Conservation (phyloP, 2,888 invertebrate species). For the Dyspetes luteomarginatus region DNA sequence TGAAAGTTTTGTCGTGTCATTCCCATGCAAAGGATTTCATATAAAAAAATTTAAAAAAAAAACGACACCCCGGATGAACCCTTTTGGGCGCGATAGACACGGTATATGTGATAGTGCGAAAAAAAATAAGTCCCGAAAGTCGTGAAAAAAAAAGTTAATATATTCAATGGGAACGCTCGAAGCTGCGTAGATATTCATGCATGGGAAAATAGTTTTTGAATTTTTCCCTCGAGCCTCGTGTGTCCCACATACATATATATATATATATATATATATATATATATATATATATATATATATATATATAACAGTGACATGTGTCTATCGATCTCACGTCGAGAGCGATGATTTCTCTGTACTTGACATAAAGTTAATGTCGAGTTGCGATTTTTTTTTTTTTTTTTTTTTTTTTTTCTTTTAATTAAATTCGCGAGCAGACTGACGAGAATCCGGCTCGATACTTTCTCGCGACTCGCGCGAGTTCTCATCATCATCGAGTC, state of each 20-base stretch:
- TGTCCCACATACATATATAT: slow-evolving; percentile 3
- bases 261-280: slow-evolving; percentile 8
- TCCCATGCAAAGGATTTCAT: not conserved
- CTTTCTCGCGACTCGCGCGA: slow-evolving; percentile 46
- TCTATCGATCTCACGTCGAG: slow-evolving; percentile 46
- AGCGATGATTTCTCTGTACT: slow-evolving; percentile 39
- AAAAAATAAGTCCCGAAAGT: slow-evolving; percentile 61
- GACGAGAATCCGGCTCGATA: slow-evolving; percentile 21
- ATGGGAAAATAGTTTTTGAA: slow-evolving; percentile 57
- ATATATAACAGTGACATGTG: too few species aligned
- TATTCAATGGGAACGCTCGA: slow-evolving; percentile 52
- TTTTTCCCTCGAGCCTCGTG: slow-evolving; percentile 57
- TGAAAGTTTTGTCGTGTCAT: slow-evolving; percentile 9
- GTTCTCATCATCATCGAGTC: not conserved
- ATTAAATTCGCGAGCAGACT: not conserved
- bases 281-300: slow-evolving; percentile 10
- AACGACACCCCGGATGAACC: slow-evolving; percentile 44
- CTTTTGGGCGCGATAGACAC: slow-evolving; percentile 41
- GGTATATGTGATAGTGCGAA: slow-evolving; percentile 11
- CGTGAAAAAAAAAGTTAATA: slow-evolving; percentile 58
- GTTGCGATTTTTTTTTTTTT: slow-evolving; percentile 2
- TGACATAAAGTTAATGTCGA: slow-evolving; percentile 28
- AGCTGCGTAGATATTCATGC: slow-evolving; percentile 4
- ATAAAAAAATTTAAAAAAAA: slow-evolving; percentile 1
- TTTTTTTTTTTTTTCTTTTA: slow-evolving; percentile 13